phyloP scores from a whole-genome alignment of 1,140 invertebrate genomes.

The Pogonomyrmex californicus region DNA sequence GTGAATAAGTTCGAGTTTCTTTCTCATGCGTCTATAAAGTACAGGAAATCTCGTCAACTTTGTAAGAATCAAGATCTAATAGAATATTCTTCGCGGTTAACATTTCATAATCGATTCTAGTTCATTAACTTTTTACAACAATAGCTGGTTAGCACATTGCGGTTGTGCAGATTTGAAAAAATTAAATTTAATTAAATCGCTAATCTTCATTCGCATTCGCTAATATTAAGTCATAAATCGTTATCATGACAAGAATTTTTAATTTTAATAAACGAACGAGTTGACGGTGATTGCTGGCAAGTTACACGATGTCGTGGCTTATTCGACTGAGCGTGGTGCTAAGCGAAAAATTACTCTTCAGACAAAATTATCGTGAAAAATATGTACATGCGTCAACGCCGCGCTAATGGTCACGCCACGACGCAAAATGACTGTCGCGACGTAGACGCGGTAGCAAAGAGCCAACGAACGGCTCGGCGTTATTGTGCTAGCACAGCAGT shows the following conservation, averaged over 20 bases:
- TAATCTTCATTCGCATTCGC: background rate
- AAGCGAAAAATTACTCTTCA: slow-evolving; percentile 66
- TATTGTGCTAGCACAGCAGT: slow-evolving; percentile 61
- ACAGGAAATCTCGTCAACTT: background rate
- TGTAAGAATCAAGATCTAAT: background rate
- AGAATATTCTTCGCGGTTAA: background rate
- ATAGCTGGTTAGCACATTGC: background rate
- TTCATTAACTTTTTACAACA: background rate
- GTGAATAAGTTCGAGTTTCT: slow-evolving; percentile 1
- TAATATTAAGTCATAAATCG: slow-evolving; percentile 2
- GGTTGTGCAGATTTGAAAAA: background rate
- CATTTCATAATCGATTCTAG: background rate
- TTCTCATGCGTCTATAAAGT: slow-evolving; percentile 15
- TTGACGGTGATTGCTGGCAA: slow-evolving; percentile 36
- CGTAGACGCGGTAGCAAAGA: slow-evolving; percentile 47
- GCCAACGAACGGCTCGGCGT: slow-evolving; percentile 25
- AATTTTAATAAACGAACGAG: background rate
- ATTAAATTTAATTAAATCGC: background rate
- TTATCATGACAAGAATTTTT: background rate
- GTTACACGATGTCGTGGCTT: slow-evolving; percentile 37
- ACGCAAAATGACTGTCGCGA: slow-evolving; percentile 50
- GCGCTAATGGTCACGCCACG: slow-evolving; percentile 67
- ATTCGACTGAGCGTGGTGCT: slow-evolving; percentile 20
- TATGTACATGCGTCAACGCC: slow-evolving; percentile 66
- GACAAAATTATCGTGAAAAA: slow-evolving; percentile 68